These are phyloP conservation scores for Drosophila anomelani DNA, from an alignment of 2,888 invertebrate species.

Conservation along the genomic window DNA sequence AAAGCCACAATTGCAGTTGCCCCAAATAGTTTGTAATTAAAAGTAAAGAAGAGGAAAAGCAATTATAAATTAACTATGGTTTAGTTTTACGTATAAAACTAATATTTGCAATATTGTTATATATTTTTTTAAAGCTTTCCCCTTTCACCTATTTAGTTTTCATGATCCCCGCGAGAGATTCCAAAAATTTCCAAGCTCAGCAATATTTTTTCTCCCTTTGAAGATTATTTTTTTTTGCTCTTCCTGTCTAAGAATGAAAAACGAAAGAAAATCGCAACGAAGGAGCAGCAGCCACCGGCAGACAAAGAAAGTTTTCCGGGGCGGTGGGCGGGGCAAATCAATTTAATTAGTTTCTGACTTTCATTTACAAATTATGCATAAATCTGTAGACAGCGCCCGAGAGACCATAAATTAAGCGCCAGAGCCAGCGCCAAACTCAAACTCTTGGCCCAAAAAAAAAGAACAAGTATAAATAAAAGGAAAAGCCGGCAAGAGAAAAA, in stretches of 20 bases:
- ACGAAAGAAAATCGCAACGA: constrained; percentile 35
- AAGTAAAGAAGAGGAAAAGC: background rate
- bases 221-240: constrained; percentile 1
- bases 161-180: constrained; percentile 9
- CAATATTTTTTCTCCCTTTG: constrained; percentile 11
- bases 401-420: constrained; percentile 78
- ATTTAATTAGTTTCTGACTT: constrained; percentile 81
- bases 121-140: too few species aligned
- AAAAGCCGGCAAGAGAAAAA: constrained; percentile 25
- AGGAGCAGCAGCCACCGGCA: background rate
- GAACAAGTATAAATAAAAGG: constrained; percentile 18
- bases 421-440: constrained; percentile 62
- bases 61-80: too few species aligned
- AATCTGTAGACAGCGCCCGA: constrained; percentile 77
- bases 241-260: constrained; percentile 29
- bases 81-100: too few species aligned
- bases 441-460: constrained; percentile 39
- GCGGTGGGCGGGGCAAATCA: constrained; percentile 59
- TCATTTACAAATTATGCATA: constrained; percentile 79
- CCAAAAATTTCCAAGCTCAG: constrained; percentile 11
- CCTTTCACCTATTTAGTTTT: background rate
- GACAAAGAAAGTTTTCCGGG: constrained; percentile 33
- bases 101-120: background rate
- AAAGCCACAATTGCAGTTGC: constrained; percentile 1
- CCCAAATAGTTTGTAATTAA: constrained; percentile 3